These are phyloP conservation scores for Diplazon laetatorius DNA, from an alignment of 2,888 invertebrate genomes.

Conservation along the genomic window DNA sequence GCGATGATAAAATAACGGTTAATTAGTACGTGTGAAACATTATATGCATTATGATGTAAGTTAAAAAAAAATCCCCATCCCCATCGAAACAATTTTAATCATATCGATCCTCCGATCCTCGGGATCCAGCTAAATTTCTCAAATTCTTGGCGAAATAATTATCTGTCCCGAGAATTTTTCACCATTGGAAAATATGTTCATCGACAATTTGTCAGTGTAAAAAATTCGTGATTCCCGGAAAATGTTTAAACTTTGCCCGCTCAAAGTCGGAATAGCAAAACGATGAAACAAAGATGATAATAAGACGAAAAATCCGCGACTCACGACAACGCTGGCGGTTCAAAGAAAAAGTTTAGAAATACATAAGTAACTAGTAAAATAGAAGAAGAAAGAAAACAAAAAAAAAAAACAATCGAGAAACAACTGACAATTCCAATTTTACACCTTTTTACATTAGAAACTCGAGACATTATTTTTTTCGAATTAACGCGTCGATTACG, in stretches of 20 bases:
- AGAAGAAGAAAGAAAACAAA: slow-evolving; percentile 22
- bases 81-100: slow-evolving; percentile 48
- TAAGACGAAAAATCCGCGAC: slow-evolving; percentile 15
- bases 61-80: slow-evolving; percentile 39
- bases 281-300: slow-evolving; percentile 14
- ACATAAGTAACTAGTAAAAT: too few species aligned
- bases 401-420: slow-evolving; percentile 34
- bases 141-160: too few species aligned
- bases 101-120: slow-evolving; percentile 59
- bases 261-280: background rate
- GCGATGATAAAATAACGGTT: slow-evolving; percentile 55
- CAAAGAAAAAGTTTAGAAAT: slow-evolving; percentile 39
- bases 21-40: slow-evolving; percentile 59
- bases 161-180: too few species aligned
- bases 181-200: too few species aligned
- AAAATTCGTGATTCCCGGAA: slow-evolving; percentile 25
- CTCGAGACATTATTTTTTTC: slow-evolving; percentile 65
- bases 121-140: slow-evolving; percentile 47
- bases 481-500: slow-evolving; percentile 57
- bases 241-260: slow-evolving; percentile 14
- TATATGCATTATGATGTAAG: slow-evolving; percentile 62
- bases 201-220: slow-evolving; percentile 3
- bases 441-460: slow-evolving; percentile 66
- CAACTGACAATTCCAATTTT: slow-evolving; percentile 64
- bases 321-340: slow-evolving; percentile 42